These are phyloP conservation scores for Urocyon cinereoargenteus DNA, from an alignment of 2,797 vertebrate species.

Conservation along the genomic window DNA sequence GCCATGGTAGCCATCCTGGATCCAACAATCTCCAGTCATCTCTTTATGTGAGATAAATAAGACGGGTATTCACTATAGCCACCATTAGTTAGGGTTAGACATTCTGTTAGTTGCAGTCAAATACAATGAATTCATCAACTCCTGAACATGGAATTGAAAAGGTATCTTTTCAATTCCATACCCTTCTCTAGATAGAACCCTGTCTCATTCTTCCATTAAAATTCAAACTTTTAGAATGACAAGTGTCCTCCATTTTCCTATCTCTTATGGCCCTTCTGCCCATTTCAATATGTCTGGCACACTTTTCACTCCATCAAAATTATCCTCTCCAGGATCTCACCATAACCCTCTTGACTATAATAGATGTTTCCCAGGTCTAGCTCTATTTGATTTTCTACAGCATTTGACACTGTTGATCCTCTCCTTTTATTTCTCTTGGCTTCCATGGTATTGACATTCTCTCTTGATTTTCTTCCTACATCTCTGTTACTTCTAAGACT, in stretches of 20 bases:
- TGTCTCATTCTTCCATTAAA: not conserved
- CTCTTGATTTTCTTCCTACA: not conserved
- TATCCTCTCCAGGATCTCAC: not conserved
- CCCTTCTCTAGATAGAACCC: not conserved
- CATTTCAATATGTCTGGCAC: not conserved
- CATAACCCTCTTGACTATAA: not conserved
- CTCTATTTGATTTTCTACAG: not conserved
- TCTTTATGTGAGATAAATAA: not conserved
- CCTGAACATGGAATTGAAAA: not conserved
- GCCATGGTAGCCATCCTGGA: not conserved
- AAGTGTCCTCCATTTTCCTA: not conserved
- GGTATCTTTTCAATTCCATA: not conserved
- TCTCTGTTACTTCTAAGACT: not conserved
- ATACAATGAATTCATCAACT: not conserved
- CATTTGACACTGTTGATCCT: not conserved
- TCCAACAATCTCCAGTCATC: not conserved
- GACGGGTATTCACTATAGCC: not conserved
- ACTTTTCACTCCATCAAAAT: not conserved
- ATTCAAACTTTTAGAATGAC: not conserved
- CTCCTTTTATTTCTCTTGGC: constrained; percentile 4
- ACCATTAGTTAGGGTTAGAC: not conserved
- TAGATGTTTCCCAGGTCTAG: not conserved
- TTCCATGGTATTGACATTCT: not conserved
- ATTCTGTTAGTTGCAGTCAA: not conserved
- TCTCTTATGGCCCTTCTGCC: not conserved